These are phyloP conservation scores for Pan troglodytes DNA, from an alignment of 2,113 vertebrate genomes.

Conservation along the genomic window NHGRI_mPanTro3-v2.1_pri NC_072404.2:153524001-153524500, in stretches of 20 bases:
- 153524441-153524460: too few relatives aligned
- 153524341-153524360: not conserved
- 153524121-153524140: not conserved
- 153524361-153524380: not conserved
- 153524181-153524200: not conserved
- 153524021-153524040: not conserved
- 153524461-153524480: too few relatives aligned
- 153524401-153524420: not conserved
- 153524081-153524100: not conserved
- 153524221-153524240: not conserved
- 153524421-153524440: too few relatives aligned
- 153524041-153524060: not conserved
- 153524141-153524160: not conserved
- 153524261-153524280: not conserved
- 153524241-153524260: not conserved
- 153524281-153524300: constrained; percentile 35
- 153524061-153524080: not conserved
- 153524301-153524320: not conserved
- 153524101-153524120: not conserved
- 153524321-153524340: constrained; percentile 28
- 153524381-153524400: not conserved
- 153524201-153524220: not conserved
- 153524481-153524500: too few relatives aligned
- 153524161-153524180: not conserved
- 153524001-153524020: not conserved